Base-by-base conservation (phyloP, 2,113 vertebrate species). In the zebrafish (Danio rerio) region DNA sequence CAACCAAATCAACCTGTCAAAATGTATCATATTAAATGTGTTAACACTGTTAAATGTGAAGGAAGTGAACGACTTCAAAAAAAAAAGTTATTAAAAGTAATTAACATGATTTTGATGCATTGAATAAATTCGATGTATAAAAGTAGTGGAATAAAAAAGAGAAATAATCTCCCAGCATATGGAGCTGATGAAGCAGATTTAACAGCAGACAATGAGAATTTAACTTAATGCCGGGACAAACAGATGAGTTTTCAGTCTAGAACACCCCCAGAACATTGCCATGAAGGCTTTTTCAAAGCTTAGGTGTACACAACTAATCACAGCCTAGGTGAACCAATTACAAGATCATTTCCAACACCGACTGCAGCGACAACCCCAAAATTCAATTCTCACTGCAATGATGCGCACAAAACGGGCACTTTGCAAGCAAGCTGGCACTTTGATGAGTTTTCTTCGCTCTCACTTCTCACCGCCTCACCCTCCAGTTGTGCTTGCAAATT, bases 211-310 rank as follows among this genome's bases (percentile, higher is more conserved):
- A 43, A 69, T 18, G n/a, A n/a, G n/a, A 69, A 20, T 12, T 6
- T 18, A 47, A 68, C 65, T 68, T 47, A 18, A 68, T 68, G 42
- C 43, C 65, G 47, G 65, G n/a, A 69, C 47, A 69, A 47, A 69
- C n/a, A 69, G 43, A 68, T 68, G 3, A 20, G 42, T 18, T 47
- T 69, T 49, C n/a, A 69, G 65, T 69, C 43, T 20, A 20, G n/a
- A 47, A 68, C 2, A 43, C 5, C 16, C 47, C 9, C 9, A 0
- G 9, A 47, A 68, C 9, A 69, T 12, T 20, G 16, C 43, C 18
- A 47, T 42, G 11, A 68, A 18, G 5, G 16, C 65, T 49, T 47
- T 69, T 69, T 6, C n/a, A 69, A 47, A 47, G 43, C 43, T 69
- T 47, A 59, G 50, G 15, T 13, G 40, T 43, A 52, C 53, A 45